phyloP scores from a whole-genome alignment of 2,797 vertebrate genomes.

The Oreonectes daqikongensis region DNA sequence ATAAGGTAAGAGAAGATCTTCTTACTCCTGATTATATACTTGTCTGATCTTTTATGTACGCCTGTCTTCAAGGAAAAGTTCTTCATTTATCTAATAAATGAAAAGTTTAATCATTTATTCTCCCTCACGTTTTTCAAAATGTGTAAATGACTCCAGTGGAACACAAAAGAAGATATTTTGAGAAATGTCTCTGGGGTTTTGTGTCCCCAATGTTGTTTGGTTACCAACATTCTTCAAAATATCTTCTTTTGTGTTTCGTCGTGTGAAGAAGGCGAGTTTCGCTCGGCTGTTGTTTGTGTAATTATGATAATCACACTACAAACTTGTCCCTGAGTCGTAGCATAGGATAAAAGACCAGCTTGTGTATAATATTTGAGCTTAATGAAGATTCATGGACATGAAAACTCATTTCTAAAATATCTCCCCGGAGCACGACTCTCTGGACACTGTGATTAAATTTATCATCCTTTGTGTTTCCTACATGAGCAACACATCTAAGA shows the following conservation, averaged over 20 bases:
- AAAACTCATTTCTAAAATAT: conserved; percentile 51
- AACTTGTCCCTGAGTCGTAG: conserved; percentile 14
- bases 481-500: conserved; percentile 54
- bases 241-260: background rate
- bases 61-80: too few relatives aligned
- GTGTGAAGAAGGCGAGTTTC: conserved; percentile 22
- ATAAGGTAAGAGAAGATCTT: conserved; percentile 81
- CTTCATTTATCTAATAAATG: too few relatives aligned
- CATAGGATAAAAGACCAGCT: conserved; percentile 34
- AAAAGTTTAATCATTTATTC: too few relatives aligned
- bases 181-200: too few relatives aligned
- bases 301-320: conserved; percentile 51
- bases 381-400: conserved; percentile 53
- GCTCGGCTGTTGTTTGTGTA: conserved; percentile 42
- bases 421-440: conserved; percentile 38
- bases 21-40: too few relatives aligned
- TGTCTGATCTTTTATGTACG: too few relatives aligned
- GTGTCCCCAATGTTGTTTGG: too few relatives aligned
- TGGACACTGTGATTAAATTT: conserved; percentile 40
- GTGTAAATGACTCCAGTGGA: background rate
- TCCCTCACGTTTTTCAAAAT: background rate
- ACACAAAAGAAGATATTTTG: background rate
- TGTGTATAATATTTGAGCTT: conserved; percentile 36
- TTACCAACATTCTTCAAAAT: too few relatives aligned
- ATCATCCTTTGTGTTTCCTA: conserved; percentile 15